Conservation (phyloP, 2,113 vertebrate genomes). For the Gymnocephalus cernua region DNA sequence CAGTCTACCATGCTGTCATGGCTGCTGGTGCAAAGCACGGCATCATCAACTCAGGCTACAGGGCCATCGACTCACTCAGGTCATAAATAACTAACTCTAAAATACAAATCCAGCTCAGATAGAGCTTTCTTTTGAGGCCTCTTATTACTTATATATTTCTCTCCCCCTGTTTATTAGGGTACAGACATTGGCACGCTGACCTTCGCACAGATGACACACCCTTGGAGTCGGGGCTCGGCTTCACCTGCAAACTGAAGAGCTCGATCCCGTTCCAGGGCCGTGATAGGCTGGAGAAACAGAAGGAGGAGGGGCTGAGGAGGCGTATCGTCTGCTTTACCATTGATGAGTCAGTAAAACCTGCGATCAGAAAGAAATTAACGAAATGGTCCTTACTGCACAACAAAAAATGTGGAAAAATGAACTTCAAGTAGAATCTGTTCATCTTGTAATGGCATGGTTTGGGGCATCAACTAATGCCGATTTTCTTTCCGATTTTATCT, state of each 20-base stretch:
- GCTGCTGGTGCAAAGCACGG: conserved; percentile 87
- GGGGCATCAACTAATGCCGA: too few relatives aligned
- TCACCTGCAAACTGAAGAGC: conserved; percentile 95
- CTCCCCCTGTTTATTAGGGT: conserved; percentile 82
- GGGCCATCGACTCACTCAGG: conserved; percentile 97
- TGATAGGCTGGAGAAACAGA: conserved; percentile 89
- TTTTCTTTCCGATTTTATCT: not conserved
- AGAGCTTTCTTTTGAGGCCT: not conserved
- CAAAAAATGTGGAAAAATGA: not conserved
- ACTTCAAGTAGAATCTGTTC: not conserved
- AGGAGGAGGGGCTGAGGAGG: conserved; percentile 85
- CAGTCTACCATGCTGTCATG: conserved; percentile 92
- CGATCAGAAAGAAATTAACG: not conserved
- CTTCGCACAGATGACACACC: conserved; percentile 93
- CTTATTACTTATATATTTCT: not conserved
- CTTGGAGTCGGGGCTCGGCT: conserved; percentile 91
- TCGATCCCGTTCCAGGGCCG: conserved; percentile 90
- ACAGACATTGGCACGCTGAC: conserved; percentile 96
- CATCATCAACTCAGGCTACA: conserved; percentile 92
- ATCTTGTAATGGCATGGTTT: not conserved
- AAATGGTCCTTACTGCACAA: too few relatives aligned
- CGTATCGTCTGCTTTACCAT: conserved; percentile 93
- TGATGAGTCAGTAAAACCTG: conserved; percentile 85
- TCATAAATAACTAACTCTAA: not conserved
- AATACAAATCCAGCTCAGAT: not conserved